Percentiles rank a stretch among this genome's conserved stretches.
These are phyloP conservation scores for Heteronetta atricapilla DNA, from an alignment of 2,113 vertebrate species.

Conservation along the genomic window DNA sequence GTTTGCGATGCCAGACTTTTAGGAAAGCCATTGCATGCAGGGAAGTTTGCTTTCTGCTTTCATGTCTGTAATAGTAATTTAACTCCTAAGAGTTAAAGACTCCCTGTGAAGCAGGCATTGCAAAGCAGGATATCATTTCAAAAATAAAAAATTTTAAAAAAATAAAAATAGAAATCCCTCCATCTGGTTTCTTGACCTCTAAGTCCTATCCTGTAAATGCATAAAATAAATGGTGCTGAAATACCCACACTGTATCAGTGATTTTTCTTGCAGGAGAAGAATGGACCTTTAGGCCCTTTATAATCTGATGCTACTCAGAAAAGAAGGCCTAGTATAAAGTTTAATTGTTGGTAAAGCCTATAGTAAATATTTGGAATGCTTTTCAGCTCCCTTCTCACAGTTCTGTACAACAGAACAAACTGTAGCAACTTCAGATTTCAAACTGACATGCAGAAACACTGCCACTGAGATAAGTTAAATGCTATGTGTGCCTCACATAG, in stretches of 20 bases:
- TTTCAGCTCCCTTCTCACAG: neutral
- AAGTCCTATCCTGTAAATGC: neutral
- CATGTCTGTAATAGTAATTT: neutral
- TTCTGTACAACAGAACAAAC: neutral
- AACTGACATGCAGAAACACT: neutral
- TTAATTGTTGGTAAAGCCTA: slow-evolving; percentile 14
- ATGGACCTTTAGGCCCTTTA: neutral
- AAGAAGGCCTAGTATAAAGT: neutral
- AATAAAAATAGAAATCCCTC: neutral
- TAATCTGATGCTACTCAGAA: neutral
- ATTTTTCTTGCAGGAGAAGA: neutral
- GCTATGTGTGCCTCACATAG: neutral
- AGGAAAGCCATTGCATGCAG: neutral
- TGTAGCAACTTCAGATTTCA: neutral
- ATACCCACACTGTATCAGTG: neutral
- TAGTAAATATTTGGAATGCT: slow-evolving; percentile 33
- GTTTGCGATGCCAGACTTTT: neutral
- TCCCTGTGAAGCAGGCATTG: neutral
- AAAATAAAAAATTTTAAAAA: too few relatives aligned
- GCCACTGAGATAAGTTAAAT: neutral
- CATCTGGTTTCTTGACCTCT: neutral
- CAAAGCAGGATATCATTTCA: neutral
- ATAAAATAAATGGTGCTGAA: neutral
- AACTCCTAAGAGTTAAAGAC: neutral
- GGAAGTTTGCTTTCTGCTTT: neutral